Conservation (phyloP, 2,888 invertebrate species). For the Globia sparganii region DNA sequence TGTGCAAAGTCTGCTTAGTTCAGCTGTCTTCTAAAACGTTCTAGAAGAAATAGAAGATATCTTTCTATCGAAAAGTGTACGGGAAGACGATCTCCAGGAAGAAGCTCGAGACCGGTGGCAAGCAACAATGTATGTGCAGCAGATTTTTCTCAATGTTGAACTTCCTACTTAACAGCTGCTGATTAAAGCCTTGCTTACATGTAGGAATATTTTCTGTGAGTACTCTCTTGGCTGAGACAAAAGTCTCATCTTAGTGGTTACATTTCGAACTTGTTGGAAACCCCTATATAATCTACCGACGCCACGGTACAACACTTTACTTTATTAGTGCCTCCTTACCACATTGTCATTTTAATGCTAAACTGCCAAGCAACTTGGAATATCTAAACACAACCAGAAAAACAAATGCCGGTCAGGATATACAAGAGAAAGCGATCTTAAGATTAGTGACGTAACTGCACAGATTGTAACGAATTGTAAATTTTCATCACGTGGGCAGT, state of each 20-base stretch:
- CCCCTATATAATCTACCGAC: not conserved
- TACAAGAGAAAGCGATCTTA: conserved; percentile 63
- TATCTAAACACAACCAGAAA: conserved; percentile 29
- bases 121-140: not conserved
- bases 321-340: not conserved
- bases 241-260: too few species aligned
- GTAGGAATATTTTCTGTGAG: not conserved
- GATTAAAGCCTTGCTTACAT: not conserved
- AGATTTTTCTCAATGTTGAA: not conserved
- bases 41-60: not conserved
- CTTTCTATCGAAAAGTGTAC: not conserved
- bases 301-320: not conserved
- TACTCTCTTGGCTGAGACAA: too few species aligned
- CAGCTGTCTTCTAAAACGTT: not conserved
- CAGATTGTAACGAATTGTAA: conserved; percentile 53
- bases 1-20: not conserved
- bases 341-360: not conserved
- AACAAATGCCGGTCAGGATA: conserved; percentile 55
- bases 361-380: conserved; percentile 20
- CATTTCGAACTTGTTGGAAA: not conserved
- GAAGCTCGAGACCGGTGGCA: too few species aligned
- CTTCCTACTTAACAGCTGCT: not conserved
- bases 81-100: not conserved
- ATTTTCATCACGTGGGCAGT: conserved; percentile 55
- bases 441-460: conserved; percentile 56